A percentile compares a stretch with the other conserved stretches of the same genome.
phyloP scores from a whole-genome alignment of 2,113 vertebrate genomes.

The Craseonycteris thonglongyai region DNA sequence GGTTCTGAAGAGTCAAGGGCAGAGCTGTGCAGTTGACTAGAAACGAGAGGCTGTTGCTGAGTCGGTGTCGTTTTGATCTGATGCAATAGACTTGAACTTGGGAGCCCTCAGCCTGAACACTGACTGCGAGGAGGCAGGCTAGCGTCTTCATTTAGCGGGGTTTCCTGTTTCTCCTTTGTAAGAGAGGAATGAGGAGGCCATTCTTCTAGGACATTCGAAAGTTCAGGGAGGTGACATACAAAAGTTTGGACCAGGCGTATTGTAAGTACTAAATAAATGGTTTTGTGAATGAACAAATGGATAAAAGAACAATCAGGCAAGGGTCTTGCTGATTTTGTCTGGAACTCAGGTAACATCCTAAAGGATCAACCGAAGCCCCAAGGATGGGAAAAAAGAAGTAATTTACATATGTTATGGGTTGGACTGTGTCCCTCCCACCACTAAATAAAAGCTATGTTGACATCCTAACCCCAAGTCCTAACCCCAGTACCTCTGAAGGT shows the following conservation, averaged over 20 bases:
- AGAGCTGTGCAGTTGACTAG: neutral
- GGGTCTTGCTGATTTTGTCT: neutral
- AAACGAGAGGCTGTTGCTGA: conserved; percentile 2
- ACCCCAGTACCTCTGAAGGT: neutral
- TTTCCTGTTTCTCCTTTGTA: neutral
- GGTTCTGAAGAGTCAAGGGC: neutral
- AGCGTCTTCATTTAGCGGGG: neutral
- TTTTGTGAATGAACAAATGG: neutral
- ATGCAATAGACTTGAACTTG: neutral
- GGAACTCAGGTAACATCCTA: neutral
- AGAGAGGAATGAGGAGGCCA: neutral
- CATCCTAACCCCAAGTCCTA: neutral
- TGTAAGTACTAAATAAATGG: neutral
- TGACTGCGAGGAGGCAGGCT: neutral
- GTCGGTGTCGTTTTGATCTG: neutral
- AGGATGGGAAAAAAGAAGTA: neutral
- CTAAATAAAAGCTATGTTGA: neutral
- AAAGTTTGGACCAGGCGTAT: neutral
- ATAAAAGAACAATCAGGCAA: neutral
- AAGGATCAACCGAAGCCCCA: neutral
- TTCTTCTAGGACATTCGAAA: neutral
- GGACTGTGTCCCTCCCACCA: neutral
- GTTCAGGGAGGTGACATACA: neutral
- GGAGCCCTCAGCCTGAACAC: neutral
- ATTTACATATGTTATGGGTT: neutral